phyloP scores from a whole-genome alignment of 2,113 vertebrate genomes.

The Scatophagus argus region DNA sequence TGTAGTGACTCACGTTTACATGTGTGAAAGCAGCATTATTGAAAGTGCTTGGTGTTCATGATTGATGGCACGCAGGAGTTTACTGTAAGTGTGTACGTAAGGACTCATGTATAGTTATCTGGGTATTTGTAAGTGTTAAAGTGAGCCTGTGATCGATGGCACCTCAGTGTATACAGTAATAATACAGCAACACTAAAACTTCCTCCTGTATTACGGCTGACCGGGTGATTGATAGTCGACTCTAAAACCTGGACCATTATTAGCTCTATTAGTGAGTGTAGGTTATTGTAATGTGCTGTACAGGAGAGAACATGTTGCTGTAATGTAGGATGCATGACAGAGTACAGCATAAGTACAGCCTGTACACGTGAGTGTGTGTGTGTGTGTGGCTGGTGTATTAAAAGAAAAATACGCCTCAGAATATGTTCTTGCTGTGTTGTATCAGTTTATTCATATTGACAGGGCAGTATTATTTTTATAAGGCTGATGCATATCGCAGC shows the following conservation, averaged over 20 bases:
- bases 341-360: slow-evolving; percentile 29
- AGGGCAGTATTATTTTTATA: not conserved
- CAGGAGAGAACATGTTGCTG: slow-evolving; percentile 50
- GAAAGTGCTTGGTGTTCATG: slow-evolving; percentile 49
- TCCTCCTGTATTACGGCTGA: slow-evolving; percentile 56
- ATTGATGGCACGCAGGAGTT: slow-evolving; percentile 55
- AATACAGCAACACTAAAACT: slow-evolving; percentile 60
- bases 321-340: slow-evolving; percentile 48
- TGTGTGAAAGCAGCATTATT: slow-evolving; percentile 53
- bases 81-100: not conserved
- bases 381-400: not conserved
- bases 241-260: slow-evolving; percentile 67
- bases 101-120: slow-evolving; percentile 6
- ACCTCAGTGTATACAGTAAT: slow-evolving; percentile 51
- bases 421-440: not conserved
- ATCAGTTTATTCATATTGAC: no score
- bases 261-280: slow-evolving; percentile 55
- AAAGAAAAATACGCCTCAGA: not conserved
- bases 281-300: slow-evolving; percentile 61
- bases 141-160: slow-evolving; percentile 67
- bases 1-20: slow-evolving; percentile 60
- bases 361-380: no score
- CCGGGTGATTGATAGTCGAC: slow-evolving; percentile 69
- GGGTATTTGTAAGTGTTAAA: slow-evolving; percentile 29
- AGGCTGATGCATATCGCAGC: not conserved